Percentiles rank a stretch among this genome's conserved stretches.
Conservation (phyloP, 2,113 vertebrate species). For the Sorex fumeus region DNA sequence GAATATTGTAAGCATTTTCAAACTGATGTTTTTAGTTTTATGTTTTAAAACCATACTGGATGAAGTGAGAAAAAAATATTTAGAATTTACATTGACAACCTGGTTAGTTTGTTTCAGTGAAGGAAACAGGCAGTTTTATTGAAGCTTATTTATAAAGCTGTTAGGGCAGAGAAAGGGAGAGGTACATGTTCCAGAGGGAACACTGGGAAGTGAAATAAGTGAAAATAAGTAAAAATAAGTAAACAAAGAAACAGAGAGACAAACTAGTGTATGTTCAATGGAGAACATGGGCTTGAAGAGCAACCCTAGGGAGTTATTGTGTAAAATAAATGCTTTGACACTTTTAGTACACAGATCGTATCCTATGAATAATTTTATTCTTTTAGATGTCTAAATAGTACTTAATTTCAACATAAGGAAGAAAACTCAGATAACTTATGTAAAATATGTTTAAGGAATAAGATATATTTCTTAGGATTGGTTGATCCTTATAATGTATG, state of each 20-base stretch:
- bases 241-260: too few species aligned
- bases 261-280: too few species aligned
- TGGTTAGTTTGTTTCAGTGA: neutral
- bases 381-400: neutral
- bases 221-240: too few species aligned
- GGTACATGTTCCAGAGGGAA: too few species aligned
- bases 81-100: neutral
- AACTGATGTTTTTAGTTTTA: neutral
- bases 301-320: neutral
- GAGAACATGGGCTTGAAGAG: too few species aligned
- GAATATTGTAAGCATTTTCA: neutral
- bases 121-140: too few species aligned
- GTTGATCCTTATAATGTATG: neutral
- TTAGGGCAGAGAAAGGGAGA: too few species aligned
- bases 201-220: too few species aligned
- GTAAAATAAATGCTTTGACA: neutral
- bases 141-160: too few species aligned
- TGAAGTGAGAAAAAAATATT: neutral
- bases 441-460: neutral
- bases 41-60: neutral
- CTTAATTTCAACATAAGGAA: neutral
- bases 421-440: neutral
- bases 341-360: neutral
- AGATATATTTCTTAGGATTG: neutral
- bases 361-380: neutral